A percentile compares a stretch with the other conserved stretches of the same genome.
Conservation (phyloP, 2,888 invertebrate genomes). For the Neoascia interrupta region DNA sequence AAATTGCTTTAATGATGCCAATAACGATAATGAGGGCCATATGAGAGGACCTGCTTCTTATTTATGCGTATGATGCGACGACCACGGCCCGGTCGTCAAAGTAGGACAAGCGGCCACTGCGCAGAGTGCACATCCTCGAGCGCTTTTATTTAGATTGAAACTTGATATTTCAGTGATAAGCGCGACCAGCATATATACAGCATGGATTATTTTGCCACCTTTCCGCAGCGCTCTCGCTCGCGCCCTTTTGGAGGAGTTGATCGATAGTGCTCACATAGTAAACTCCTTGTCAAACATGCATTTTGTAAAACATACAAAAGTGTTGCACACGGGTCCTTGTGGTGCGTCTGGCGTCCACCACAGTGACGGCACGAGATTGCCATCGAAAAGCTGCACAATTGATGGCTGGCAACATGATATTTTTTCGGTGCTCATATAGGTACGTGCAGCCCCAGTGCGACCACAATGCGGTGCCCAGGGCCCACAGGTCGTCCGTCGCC, state of each 20-base stretch:
- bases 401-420: slow-evolving; percentile 68
- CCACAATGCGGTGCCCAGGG: slow-evolving; percentile 61
- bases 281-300: slow-evolving; percentile 77
- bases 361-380: slow-evolving; percentile 55
- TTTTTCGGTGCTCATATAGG: slow-evolving; percentile 56
- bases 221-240: slow-evolving; percentile 53
- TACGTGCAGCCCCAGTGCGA: slow-evolving; percentile 16
- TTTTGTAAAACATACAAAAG: slow-evolving; percentile 73
- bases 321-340: slow-evolving; percentile 44
- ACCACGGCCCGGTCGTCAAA: slow-evolving; percentile 9
- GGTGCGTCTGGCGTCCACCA: slow-evolving; percentile 12
- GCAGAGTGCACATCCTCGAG: slow-evolving; percentile 66
- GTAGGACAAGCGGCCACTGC: slow-evolving; percentile 46
- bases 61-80: slow-evolving; percentile 58
- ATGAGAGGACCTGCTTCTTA: slow-evolving; percentile 69
- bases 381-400: slow-evolving; percentile 66
- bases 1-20: slow-evolving; percentile 77
- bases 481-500: too few species aligned
- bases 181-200: slow-evolving; percentile 47
- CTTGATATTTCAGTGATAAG: slow-evolving; percentile 79
- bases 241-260: slow-evolving; percentile 72
- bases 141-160: slow-evolving; percentile 77
- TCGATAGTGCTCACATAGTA: slow-evolving; percentile 76
- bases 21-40: slow-evolving; percentile 79
- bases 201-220: slow-evolving; percentile 67